Base-by-base conservation (phyloP, 2,888 invertebrate genomes). In the Cataglyphis albicans region DNA sequence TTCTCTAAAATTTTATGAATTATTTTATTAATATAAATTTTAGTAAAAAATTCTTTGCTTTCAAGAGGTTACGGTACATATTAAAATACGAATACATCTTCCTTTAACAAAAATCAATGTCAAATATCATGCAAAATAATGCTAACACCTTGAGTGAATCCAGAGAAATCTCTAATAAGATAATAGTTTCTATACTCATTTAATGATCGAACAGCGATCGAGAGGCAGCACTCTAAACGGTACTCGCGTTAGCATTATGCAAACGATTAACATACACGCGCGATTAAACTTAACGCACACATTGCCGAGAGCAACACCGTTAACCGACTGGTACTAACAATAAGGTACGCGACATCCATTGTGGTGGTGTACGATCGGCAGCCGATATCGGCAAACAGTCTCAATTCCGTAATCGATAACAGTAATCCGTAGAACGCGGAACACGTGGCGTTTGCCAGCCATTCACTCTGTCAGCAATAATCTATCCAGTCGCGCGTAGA, bases 401-500 rank as follows among this genome's bases (percentile, higher is more conserved):
- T 35, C 72, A 44, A 59, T 72, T 61, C 35, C 4, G 44, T 72
- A 72, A 78, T 78, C 78, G 59, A 78, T 70, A 78, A 68, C 70
- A 44, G 70, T 78, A 78, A 78, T 70, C 78, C 72, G 35, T 18
- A 48, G 72, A 48, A 44, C 35, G 57, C 32, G 78, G 32, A 41
- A 68, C 76, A 70, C 57, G 57, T 57, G 44, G 44, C 76, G 57
- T 78, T 78, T 70, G 78, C 78, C 78, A 70, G 70, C 59, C 57
- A 70, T 78, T 78, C 78, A 44, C 72, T 61, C 78, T 72, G 72
- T 80, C 59, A 80, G 78, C 78, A 48, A 80, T 80, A 80, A 80
- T 80, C 78, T 70, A 72, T 72, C 78, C 72, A 25, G 72, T 72
- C 78, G 63, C 64, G 63, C 38, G 25, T 35, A 70, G 41, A 41